Conservation (phyloP, 2,113 vertebrate species). For the Anolis sagrei region DNA sequence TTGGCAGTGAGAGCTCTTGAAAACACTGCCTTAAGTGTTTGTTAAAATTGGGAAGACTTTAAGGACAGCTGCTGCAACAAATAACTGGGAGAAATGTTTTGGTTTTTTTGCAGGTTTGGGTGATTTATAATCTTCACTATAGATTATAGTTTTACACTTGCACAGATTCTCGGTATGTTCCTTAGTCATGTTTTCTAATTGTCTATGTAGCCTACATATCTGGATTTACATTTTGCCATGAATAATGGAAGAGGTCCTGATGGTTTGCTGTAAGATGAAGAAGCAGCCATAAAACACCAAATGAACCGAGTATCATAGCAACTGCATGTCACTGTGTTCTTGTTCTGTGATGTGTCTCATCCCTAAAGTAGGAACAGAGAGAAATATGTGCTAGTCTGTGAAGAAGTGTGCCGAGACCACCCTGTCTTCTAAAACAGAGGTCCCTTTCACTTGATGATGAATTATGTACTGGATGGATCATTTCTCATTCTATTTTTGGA, state of each 20-base stretch:
- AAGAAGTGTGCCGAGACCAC: neutral
- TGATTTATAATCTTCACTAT: neutral
- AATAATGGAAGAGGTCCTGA: neutral
- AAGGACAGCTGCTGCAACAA: neutral
- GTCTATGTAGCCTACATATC: neutral
- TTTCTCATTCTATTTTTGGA: neutral
- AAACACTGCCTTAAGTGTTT: neutral
- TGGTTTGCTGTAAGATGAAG: slow-evolving; percentile 10
- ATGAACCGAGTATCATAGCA: slow-evolving; percentile 38
- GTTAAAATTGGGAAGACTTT: neutral
- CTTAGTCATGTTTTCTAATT: neutral
- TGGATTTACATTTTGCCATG: neutral
- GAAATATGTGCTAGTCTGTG: neutral
- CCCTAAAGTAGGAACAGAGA: slow-evolving; percentile 9
- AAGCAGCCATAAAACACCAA: slow-evolving; percentile 7
- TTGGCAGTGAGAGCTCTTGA: neutral
- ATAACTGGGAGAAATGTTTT: neutral
- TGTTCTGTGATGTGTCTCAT: neutral
- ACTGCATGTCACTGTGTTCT: neutral
- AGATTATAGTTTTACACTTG: neutral
- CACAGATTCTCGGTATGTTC: neutral
- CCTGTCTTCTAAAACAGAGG: neutral
- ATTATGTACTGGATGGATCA: neutral
- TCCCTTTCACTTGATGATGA: neutral
- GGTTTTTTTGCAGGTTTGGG: neutral